Evolutionary conservation across 2,797 vertebrate species (phyloP), one percentile per base, ranked within the genome.

Genomic region (Argentina silus): DNA sequence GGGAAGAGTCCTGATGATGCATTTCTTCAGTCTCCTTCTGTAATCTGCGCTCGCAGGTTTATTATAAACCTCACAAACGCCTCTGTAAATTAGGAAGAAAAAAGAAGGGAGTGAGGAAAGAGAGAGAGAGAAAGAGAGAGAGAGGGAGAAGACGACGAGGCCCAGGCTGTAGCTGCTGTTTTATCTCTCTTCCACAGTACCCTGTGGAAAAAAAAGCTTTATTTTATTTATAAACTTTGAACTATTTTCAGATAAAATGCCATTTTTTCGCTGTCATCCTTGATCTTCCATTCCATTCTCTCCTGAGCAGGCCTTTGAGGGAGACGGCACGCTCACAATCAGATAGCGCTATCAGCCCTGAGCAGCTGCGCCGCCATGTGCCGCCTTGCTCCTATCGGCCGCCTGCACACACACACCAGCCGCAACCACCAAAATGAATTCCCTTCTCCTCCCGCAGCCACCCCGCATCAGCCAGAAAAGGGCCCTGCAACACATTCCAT

Each of bases 141-240:
- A 83, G 70, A 67, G 73, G 69, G 21, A 57, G 66, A 36, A 83
- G 82, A 87, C 87, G 87, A 91, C 84, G 77, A 72, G 81, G 83
- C 84, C 83, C 19, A 73, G 86, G 87, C 87, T 82, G 79, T 80
- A 88, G 89, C 85, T 88, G 93, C 92, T 86, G 93, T 95, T 96
- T 97, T 96, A 96, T 97, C 95, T 95, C 92, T 82, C 86, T 92
- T 90, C 90, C 90, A 92, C 95, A 96, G 94, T 93, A 36, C 92
- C 90, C 85, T 80, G 85, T 86, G 89, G 92, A 36, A 36, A 36
- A 36, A 81, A 92, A 94, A 93, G 95, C 93, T 95, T 95, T 92
- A 95, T 94, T 95, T 95, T 94, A 91, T 95, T 95, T 94, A 95
- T 92, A 95, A 96, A 96, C 95, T 95, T 96, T 96, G 95, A 96